A percentile compares a stretch with the other conserved stretches of the same genome.
Conservation (phyloP, 2,797 vertebrate genomes). For the Peromyscus aztecus region DNA sequence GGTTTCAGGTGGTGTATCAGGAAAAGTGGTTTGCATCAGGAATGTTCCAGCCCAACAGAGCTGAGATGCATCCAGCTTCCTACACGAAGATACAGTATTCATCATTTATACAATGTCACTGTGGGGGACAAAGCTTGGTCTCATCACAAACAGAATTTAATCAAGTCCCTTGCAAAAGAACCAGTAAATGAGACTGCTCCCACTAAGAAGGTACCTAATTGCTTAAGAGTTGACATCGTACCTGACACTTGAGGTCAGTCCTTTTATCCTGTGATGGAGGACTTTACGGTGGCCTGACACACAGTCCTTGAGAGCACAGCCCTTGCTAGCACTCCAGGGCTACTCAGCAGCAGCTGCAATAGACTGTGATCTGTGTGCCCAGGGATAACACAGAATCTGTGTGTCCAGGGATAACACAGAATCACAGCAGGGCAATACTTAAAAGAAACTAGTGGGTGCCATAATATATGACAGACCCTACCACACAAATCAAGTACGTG, state of each 20-base stretch:
- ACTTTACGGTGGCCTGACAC: conserved; percentile 17
- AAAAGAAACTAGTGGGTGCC: conserved; percentile 32
- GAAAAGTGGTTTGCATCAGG: conserved; percentile 66
- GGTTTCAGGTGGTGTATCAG: conserved; percentile 78
- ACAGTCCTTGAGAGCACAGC: background rate
- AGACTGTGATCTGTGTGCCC: conserved; percentile 12
- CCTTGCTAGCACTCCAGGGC: background rate
- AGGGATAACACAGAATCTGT: background rate
- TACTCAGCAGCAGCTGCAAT: background rate
- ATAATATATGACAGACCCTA: background rate
- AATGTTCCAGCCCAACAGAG: conserved; percentile 74
- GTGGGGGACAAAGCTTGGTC: conserved; percentile 61
- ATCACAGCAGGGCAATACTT: background rate
- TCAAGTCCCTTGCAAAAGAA: conserved; percentile 60
- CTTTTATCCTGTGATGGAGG: conserved; percentile 19
- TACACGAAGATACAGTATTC: conserved; percentile 39
- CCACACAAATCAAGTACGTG: background rate
- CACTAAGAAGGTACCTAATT: conserved; percentile 46
- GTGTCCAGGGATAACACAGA: background rate
- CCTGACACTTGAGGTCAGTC: conserved; percentile 57
- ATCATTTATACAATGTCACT: conserved; percentile 76
- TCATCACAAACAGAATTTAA: conserved; percentile 73
- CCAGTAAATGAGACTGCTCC: conserved; percentile 46
- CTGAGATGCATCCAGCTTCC: conserved; percentile 48
- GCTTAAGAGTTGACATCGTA: conserved; percentile 42